phyloP scores from a whole-genome alignment of 2,113 vertebrate genomes.

The Elgaria multicarinata region DNA sequence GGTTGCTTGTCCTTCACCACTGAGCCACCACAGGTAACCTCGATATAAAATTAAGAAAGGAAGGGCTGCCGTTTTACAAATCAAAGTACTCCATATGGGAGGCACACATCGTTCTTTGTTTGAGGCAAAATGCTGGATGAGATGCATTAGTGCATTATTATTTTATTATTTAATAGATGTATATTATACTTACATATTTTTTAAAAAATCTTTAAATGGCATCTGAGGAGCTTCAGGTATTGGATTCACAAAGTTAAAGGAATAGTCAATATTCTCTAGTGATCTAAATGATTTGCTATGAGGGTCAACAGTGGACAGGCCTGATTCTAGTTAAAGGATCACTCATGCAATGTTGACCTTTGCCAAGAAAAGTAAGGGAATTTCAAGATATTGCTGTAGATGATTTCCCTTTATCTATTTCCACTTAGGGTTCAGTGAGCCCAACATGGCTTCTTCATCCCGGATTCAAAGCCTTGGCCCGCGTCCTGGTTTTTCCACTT shows the following conservation, averaged over 20 bases:
- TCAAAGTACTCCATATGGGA: background rate
- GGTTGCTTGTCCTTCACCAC: accelerated
- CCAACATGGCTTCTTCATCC: slow-evolving; percentile 74
- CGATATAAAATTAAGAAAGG: background rate
- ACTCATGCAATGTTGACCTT: background rate
- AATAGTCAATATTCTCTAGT: background rate
- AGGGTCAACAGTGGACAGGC: accelerated
- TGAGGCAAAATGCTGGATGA: accelerated
- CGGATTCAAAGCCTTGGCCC: slow-evolving; percentile 46
- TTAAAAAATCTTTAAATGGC: too few species aligned
- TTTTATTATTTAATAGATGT: too few species aligned
- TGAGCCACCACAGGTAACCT: background rate
- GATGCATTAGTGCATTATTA: background rate
- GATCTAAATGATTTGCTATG: background rate
- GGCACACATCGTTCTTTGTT: accelerated
- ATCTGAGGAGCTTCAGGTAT: background rate
- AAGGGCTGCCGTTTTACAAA: background rate
- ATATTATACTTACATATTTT: too few species aligned
- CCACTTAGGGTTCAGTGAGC: slow-evolving; percentile 76
- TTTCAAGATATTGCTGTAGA: background rate
- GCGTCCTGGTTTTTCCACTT: slow-evolving; percentile 45
- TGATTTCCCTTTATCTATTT: slow-evolving; percentile 2
- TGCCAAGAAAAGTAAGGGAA: background rate
- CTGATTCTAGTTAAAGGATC: background rate
- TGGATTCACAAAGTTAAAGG: background rate